phyloP scores from a whole-genome alignment of 2,888 invertebrate species.

The Schizaphis graminum region DNA sequence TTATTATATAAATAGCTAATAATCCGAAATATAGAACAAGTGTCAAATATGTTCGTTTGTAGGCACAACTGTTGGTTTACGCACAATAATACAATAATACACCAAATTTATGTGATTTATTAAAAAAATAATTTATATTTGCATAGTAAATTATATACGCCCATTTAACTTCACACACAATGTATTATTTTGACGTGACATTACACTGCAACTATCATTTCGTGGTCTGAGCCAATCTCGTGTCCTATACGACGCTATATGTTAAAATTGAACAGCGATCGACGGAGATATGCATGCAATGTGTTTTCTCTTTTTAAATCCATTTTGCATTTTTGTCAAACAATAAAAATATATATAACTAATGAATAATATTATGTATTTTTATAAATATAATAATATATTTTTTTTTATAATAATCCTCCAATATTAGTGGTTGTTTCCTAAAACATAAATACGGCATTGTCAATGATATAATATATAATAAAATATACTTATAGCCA shows the following conservation, averaged over 20 bases:
- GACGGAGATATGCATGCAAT: background rate
- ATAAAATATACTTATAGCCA: background rate
- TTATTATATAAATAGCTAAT: background rate
- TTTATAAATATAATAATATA: no score
- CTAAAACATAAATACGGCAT: no score
- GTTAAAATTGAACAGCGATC: background rate
- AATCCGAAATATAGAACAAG: background rate
- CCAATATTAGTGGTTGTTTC: no score
- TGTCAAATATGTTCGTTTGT: background rate
- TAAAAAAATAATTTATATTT: background rate
- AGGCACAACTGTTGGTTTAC: background rate
- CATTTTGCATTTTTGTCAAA: no score
- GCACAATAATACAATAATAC: background rate
- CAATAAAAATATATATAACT: no score
- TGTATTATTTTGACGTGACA: background rate
- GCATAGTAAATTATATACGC: background rate
- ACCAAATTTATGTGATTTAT: background rate
- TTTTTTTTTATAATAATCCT: no score
- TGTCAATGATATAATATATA: no score
- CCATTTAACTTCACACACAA: background rate
- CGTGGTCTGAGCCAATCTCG: background rate
- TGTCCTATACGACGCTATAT: background rate
- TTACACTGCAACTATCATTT: background rate
- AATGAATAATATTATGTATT: no score
- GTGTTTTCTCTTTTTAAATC: background rate